Evolutionary conservation across 2,888 invertebrate species (phyloP), one percentile per base, ranked within the genome.

Genomic region (Acholoe squamosa): DNA sequence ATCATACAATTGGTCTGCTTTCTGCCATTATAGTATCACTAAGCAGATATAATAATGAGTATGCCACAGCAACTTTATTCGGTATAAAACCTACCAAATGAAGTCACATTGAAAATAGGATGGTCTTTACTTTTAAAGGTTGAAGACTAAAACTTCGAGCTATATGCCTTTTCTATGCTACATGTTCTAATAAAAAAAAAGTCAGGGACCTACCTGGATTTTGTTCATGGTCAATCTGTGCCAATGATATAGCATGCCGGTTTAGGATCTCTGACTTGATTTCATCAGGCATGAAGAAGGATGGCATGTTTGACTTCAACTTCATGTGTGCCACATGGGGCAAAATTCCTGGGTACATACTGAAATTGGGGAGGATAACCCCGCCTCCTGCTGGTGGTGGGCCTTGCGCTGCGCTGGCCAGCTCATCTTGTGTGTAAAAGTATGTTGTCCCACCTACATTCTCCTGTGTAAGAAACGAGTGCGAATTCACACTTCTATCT

Each of bases 371-470:
- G 92, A 96, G 91, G 61, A 91, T 96, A 84, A 96, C 93, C 22
- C 94, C 94, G 89, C 94, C 94, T 91, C 93, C 92, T 89, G 94
- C 94, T 25, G 94, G 94, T 25, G 93, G 93, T 1, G 77, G 3
- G 43, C 43, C 84, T 25, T 84, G 84, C 5, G 86, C 86, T 16
- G 86, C 86, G 33, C 28, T 56, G 25, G 52, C 25, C 89, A 94
- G 94, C 84, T 96, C 95, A 52, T 96, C 96, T 77, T 95, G 95
- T 22, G 95, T 94, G 92, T 98, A 99, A 96, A 98, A 99, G 96
- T 99, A 99, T 88, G 99, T 99, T 25, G 99, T 99, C 43, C 99
- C 99, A 90, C 98, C 98, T 89, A 96, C 95, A 92, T 95, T 96
- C 92, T 96, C 96, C 95, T 96, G 92, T 0, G 80, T n/a, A 19